phyloP scores from a whole-genome alignment of 2,888 invertebrate genomes.

The Mythimna albipuncta region DNA sequence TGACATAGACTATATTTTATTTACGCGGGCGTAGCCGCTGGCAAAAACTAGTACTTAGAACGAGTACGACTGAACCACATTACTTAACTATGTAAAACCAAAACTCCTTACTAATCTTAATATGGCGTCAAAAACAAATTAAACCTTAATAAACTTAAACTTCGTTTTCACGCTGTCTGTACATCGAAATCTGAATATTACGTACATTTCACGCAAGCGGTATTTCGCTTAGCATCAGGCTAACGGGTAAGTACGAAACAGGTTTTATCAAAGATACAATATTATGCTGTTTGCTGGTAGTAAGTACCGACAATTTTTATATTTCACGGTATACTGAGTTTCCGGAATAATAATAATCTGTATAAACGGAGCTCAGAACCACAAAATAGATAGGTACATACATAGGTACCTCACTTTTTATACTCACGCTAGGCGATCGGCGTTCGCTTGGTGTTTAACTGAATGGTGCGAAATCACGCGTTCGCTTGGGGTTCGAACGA shows the following conservation, averaged over 20 bases:
- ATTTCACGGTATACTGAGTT: background rate
- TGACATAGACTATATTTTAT: too few relatives aligned
- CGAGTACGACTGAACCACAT: too few relatives aligned
- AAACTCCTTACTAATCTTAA: too few relatives aligned
- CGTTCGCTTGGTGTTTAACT: too few relatives aligned
- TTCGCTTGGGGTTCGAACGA: too few relatives aligned
- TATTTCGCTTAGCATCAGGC: background rate
- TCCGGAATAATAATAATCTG: background rate
- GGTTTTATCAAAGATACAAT: conserved; percentile 9
- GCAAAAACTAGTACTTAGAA: too few relatives aligned
- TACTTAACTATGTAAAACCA: too few relatives aligned
- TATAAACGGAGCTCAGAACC: background rate
- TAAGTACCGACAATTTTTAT: background rate
- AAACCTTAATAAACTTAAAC: background rate
- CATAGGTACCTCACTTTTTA: too few relatives aligned
- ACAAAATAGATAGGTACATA: too few relatives aligned
- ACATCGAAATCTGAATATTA: conserved; percentile 18
- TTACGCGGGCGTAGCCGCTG: too few relatives aligned
- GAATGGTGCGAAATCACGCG: too few relatives aligned
- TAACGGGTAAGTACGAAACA: background rate
- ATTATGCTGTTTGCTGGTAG: background rate
- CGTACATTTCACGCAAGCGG: conserved; percentile 13
- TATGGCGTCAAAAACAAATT: background rate
- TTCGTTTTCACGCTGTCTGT: conserved; percentile 7
- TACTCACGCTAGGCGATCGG: too few relatives aligned